Conservation (phyloP, 2,797 vertebrate species). For the Lepus oiostolus region DNA sequence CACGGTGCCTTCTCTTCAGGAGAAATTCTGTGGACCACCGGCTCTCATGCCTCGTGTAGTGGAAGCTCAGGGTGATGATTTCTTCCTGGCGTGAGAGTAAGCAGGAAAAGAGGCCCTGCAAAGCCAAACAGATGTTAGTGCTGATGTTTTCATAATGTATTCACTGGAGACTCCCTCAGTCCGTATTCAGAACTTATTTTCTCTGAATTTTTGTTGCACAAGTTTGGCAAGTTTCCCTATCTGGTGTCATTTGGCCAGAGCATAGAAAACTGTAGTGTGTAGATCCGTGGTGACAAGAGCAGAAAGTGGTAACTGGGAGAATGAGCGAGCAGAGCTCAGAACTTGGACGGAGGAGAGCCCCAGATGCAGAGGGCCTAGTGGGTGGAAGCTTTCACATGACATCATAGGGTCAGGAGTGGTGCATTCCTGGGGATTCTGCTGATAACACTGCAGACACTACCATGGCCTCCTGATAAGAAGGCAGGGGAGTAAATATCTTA, state of each 20-base stretch:
- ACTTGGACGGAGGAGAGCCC: neutral
- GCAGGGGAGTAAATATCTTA: neutral
- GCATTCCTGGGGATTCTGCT: neutral
- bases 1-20: neutral
- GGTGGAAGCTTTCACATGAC: neutral
- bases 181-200: slow-evolving; percentile 26
- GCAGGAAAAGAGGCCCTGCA: neutral
- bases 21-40: neutral
- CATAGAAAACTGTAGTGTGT: neutral
- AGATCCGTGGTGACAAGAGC: neutral
- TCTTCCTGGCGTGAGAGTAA: neutral
- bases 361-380: neutral
- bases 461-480: neutral
- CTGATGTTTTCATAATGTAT: neutral
- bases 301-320: neutral
- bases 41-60: neutral
- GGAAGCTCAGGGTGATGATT: neutral
- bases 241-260: neutral
- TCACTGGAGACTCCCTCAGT: neutral
- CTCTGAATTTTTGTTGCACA: neutral
- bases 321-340: neutral
- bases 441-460: neutral
- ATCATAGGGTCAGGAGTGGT: neutral
- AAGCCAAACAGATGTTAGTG: neutral
- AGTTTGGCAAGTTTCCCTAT: neutral